Percentiles rank a stretch among this genome's conserved stretches.
Evolutionary conservation across 2,113 vertebrate species (phyloP).

Genomic region (Istiophorus platypterus): DNA sequence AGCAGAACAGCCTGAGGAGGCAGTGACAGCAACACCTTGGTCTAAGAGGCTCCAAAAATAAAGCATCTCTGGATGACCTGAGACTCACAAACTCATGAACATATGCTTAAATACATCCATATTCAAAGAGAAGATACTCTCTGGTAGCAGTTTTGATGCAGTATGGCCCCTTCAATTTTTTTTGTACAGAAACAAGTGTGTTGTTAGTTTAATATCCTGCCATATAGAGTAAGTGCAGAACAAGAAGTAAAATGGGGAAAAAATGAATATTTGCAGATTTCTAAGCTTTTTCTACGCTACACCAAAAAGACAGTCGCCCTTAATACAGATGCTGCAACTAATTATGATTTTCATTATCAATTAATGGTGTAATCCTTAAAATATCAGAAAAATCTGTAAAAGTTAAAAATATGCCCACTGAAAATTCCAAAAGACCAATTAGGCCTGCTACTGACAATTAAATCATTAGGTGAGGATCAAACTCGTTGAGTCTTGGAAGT

Average conservation of each 20-base stretch:
- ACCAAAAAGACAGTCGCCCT: too few species aligned
- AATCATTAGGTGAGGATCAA: not conserved
- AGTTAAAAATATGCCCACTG: not conserved
- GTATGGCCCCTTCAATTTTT: conserved; percentile 3
- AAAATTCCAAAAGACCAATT: not conserved
- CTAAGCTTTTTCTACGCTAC: not conserved
- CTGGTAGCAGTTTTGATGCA: conserved; percentile 8
- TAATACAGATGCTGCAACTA: not conserved
- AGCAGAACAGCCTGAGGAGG: conserved; percentile 59
- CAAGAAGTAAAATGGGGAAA: not conserved
- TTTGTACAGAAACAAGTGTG: not conserved
- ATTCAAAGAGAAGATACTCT: conserved; percentile 13
- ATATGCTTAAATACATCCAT: conserved; percentile 52
- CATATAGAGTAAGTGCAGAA: not conserved
- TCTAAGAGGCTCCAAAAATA: conserved; percentile 75
- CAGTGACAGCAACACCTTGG: conserved; percentile 73
- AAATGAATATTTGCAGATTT: conserved; percentile 4
- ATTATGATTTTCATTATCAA: not conserved
- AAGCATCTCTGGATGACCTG: conserved; percentile 64
- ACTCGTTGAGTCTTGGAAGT: not conserved
- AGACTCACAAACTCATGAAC: conserved; percentile 56
- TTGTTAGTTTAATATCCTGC: conserved; percentile 10
- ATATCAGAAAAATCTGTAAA: not conserved
- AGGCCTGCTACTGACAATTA: not conserved
- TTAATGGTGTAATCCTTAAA: not conserved